Evolutionary conservation across 2,888 invertebrate genomes (phyloP), one percentile per base, ranked within the genome.

Genomic region (Nemapogon koenigi): DNA sequence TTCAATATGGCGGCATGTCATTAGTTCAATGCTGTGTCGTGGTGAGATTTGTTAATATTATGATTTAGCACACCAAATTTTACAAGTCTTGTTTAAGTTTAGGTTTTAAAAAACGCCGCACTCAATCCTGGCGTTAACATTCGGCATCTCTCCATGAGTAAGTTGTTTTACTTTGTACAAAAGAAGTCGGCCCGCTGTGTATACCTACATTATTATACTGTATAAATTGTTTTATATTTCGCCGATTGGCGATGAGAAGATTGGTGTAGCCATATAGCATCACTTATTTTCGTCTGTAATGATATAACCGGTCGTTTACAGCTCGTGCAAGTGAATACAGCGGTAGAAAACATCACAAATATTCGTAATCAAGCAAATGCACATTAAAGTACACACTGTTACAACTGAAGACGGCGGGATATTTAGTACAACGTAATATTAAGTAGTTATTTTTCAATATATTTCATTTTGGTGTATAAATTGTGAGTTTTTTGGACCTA

Each of bases 1-100:
- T 88, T 88, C 88, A 91, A 90, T 88, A 91, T 91, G 91, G 91
- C 91, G 91, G 90, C 89, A 89, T 90, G 91, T 90, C 90, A 89
- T 89, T 90, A 90, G 91, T 91, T 91, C 90, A 89, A 88, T 91
- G 91, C 91, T 91, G 91, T 91, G 90, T 91, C 90, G 91, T 91
- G 91, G 91, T 91, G 86, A 89, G 91, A 89, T 83, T 79, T 73
- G 22, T 22, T 22, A 22, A 22, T 6, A 7, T 22, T 22, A 7
- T 22, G 22, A 6, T 6, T 22, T 22, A 22, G 10, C 10, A 22
- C 22, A 22, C 22, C 10, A 22, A 7, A 22, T 22, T 22, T 22
- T 22, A 7, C 22, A 6, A 7, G 22, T 22, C 10, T 22, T 22
- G 22, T 22, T 6, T 10, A 10, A 22, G 6, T 22, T n/a, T n/a